A percentile compares a stretch with the other conserved stretches of the same genome.
These are phyloP conservation scores for Exaiptasia diaphana DNA, from an alignment of 64 coral and sea anemone species.

Conservation along the genomic window DNA sequence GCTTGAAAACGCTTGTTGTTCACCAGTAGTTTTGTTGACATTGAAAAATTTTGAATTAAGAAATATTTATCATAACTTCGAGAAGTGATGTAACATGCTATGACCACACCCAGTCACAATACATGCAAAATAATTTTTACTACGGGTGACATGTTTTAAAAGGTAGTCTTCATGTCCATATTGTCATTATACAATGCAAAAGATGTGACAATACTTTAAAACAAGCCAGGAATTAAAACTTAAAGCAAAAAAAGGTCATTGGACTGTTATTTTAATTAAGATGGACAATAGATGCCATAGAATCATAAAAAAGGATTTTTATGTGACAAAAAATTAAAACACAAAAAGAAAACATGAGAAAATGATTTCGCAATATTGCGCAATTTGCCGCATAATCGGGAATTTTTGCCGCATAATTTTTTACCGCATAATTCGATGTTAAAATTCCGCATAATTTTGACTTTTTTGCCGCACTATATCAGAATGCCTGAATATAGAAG, in stretches of 20 bases:
- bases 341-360: neutral
- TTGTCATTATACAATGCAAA: too few relatives aligned
- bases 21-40: neutral
- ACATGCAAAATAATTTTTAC: too few relatives aligned
- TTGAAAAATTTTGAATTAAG: too few relatives aligned
- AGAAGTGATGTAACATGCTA: too few relatives aligned
- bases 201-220: too few relatives aligned
- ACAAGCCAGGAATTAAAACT: too few relatives aligned
- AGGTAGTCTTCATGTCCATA: too few relatives aligned
- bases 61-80: too few relatives aligned
- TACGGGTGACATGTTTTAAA: too few relatives aligned
- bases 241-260: neutral
- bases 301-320: neutral
- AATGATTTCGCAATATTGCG: neutral
- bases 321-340: neutral
- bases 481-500: neutral
- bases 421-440: neutral
- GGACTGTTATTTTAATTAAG: neutral
- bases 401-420: neutral
- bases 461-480: conserved; percentile 1
- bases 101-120: too few relatives aligned
- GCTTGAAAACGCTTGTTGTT: neutral
- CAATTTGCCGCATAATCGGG: neutral
- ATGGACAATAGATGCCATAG: neutral
- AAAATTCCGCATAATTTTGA: neutral